Evolutionary conservation across 2,888 invertebrate genomes (phyloP).

Genomic region (Xanthostigma xanthostigma): DNA sequence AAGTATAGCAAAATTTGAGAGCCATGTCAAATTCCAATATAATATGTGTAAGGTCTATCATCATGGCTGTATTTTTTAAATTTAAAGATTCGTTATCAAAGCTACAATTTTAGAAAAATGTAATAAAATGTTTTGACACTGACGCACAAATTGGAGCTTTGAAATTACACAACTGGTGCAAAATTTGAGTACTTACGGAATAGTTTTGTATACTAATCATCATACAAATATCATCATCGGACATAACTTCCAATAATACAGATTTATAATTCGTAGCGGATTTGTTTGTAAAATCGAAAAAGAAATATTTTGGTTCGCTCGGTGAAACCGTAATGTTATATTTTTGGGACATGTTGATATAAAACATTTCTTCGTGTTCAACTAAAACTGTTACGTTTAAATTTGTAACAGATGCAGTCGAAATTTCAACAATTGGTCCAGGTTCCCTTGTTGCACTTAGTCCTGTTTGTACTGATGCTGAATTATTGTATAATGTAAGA

Average conservation of each 20-base stretch:
- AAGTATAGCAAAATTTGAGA: too few species aligned
- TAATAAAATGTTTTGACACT: not conserved
- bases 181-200: constrained; percentile 35
- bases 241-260: constrained; percentile 47
- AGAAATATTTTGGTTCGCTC: constrained; percentile 35
- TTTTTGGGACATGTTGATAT: constrained; percentile 27
- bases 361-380: constrained; percentile 42
- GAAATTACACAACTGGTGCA: too few species aligned
- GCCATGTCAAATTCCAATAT: too few species aligned
- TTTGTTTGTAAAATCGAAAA: constrained; percentile 31
- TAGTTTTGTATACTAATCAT: constrained; percentile 65
- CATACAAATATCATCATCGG: constrained; percentile 51
- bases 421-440: constrained; percentile 18
- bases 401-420: constrained; percentile 40
- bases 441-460: not conserved
- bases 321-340: constrained; percentile 33
- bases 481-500: too few species aligned
- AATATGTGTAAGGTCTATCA: too few species aligned
- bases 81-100: too few species aligned
- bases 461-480: too few species aligned
- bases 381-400: constrained; percentile 45
- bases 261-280: constrained; percentile 17
- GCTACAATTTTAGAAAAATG: not conserved
- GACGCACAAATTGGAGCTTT: too few species aligned
- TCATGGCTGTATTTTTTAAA: too few species aligned